Conservation (phyloP, 2,113 vertebrate genomes). For the Myotis brandtii region DNA sequence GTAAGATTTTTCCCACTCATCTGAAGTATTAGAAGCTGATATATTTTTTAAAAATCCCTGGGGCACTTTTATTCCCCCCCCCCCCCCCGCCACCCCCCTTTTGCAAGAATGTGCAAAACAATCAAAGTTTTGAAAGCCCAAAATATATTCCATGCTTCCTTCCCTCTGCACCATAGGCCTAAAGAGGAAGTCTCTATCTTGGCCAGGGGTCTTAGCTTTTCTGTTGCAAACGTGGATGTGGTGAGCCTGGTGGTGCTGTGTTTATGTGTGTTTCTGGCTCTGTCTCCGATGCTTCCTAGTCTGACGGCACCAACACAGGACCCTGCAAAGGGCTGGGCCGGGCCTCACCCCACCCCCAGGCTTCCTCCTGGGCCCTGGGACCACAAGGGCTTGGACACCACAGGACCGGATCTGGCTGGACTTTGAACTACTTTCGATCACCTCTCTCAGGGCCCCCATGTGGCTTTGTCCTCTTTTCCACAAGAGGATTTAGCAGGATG, state of each 20-base stretch:
- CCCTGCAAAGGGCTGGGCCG: not conserved
- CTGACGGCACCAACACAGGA: not conserved
- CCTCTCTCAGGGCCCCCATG: not conserved
- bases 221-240: not conserved
- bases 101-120: constrained; percentile 61
- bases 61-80: not conserved
- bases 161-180: not conserved
- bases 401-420: not conserved
- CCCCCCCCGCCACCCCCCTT: not conserved
- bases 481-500: not conserved
- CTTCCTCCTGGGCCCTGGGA: not conserved
- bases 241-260: not conserved
- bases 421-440: not conserved
- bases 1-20: constrained; percentile 68
- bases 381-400: not conserved
- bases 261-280: not conserved
- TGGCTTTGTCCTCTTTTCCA: constrained; percentile 11
- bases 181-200: not conserved
- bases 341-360: not conserved
- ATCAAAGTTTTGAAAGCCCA: constrained; percentile 43
- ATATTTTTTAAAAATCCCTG: not conserved
- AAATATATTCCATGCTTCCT: constrained; percentile 51
- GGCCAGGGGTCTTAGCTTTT: not conserved
- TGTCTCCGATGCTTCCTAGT: constrained; percentile 21
- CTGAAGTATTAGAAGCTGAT: constrained; percentile 21